Base-by-base conservation (phyloP, 2,113 vertebrate species). In the Thomomys bottae region DNA sequence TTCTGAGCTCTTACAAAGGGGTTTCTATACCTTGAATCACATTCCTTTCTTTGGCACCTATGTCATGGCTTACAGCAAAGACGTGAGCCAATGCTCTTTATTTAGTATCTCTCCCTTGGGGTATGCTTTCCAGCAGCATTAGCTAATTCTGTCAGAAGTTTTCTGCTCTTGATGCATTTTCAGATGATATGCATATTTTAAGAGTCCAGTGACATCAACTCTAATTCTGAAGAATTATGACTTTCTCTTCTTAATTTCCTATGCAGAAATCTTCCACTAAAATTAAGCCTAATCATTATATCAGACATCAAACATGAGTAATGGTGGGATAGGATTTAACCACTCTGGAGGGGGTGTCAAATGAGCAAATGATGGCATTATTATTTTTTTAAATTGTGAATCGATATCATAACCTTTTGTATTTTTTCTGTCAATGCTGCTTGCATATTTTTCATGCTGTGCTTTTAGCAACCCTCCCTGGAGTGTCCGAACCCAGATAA, bases 141-240 rank as follows among this genome's bases (percentile, higher is more conserved):
- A 96, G 92, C 95, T 94, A 95, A 97, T 95, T 94, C 93, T 78
- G 87, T 93, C 92, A 92, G 90, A 97, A 96, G 85, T 73, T 95
- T 97, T 97, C 96, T 94, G 96, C 87, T 86, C 92, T 90, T 93
- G 94, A 73, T 97, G 92, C 90, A 89, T 97, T 97, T 97, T 91
- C 61, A 88, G 96, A 80, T 64, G 76, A 91, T 71, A 83, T 85
- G 87, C 88, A 91, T 95, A 97, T 97, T 97, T 97, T 96, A 96
- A 97, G 87, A 95, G 70, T 75, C 73, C 81, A 84, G 30, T 95
- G 95, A 96, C 93, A 96, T 96, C 93, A 95, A 75, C 79, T 96
- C 71, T 95, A 94, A 93, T 94, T 98, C 97, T 96, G 82, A 1
- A 77, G 89, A 96, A 93, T 97, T 97, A 97, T 94, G 88, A 96